These are phyloP conservation scores for Frankliniella intonsa DNA, from an alignment of 2,888 invertebrate genomes.

Conservation along the genomic window DNA sequence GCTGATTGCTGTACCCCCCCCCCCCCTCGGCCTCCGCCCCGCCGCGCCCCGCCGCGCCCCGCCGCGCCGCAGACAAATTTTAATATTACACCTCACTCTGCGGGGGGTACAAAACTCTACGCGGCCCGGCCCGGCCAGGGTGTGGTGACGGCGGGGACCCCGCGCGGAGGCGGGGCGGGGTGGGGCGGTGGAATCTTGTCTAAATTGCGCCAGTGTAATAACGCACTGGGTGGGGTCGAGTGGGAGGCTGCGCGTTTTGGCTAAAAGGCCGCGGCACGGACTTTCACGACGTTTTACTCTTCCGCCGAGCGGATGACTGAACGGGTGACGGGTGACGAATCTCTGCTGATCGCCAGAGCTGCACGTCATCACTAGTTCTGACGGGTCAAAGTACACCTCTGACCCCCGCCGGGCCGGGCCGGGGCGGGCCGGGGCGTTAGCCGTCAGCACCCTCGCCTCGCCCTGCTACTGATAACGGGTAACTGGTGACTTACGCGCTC, in stretches of 20 bases:
- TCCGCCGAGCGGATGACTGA: too few species aligned
- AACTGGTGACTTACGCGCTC: too few species aligned
- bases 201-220: constrained; percentile 18
- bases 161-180: background rate
- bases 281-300: background rate
- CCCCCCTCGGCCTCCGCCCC: background rate
- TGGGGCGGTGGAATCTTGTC: background rate
- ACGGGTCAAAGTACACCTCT: too few species aligned
- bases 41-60: background rate
- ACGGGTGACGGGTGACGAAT: too few species aligned
- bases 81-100: constrained; percentile 16
- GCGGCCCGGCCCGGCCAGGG: background rate
- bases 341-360: too few species aligned
- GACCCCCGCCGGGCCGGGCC: too few species aligned
- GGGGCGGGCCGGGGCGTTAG: too few species aligned
- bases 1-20: constrained; percentile 11
- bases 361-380: too few species aligned
- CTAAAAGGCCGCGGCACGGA: background rate
- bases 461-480: too few species aligned
- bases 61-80: background rate
- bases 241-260: background rate
- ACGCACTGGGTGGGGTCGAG: background rate
- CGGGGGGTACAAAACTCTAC: constrained; percentile 13
- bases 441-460: too few species aligned
- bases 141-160: too few species aligned